Conservation (phyloP, 2,113 vertebrate species). For the Motacilla tschutschensis region DNA sequence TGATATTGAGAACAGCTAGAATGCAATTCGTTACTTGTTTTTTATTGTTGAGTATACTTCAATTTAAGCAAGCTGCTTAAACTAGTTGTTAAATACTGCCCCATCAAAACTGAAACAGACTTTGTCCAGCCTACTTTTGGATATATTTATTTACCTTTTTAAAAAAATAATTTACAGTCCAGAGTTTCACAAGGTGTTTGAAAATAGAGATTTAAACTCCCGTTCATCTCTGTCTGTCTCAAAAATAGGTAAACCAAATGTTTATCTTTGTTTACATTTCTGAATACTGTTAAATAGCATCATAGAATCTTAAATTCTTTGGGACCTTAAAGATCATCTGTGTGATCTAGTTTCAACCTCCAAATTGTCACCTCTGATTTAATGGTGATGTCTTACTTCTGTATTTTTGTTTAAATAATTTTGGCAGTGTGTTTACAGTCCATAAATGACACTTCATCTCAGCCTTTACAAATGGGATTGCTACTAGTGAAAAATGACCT, state of each 20-base stretch:
- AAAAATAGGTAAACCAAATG: not conserved
- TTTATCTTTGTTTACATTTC: not conserved
- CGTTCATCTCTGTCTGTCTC: fast-evolving
- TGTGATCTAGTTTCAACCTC: not conserved
- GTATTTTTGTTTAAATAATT: not conserved
- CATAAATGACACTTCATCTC: not conserved
- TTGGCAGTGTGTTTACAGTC: not conserved
- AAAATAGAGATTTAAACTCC: not conserved
- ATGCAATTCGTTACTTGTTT: not conserved
- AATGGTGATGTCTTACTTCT: not conserved
- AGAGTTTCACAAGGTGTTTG: not conserved
- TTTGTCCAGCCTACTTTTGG: not conserved
- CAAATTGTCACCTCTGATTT: not conserved
- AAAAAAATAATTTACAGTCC: not conserved
- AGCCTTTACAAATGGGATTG: not conserved
- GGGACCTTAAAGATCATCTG: not conserved
- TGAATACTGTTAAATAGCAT: not conserved
- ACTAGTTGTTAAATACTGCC: not conserved
- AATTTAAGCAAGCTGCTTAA: not conserved
- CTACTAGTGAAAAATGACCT: not conserved
- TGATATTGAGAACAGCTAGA: not conserved
- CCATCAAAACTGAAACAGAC: not conserved
- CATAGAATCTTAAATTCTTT: not conserved
- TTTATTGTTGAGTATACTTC: not conserved
- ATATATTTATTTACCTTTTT: not conserved